Evolutionary conservation across 1,140 invertebrate species (phyloP).

Genomic region (Babylonia areolata): DNA sequence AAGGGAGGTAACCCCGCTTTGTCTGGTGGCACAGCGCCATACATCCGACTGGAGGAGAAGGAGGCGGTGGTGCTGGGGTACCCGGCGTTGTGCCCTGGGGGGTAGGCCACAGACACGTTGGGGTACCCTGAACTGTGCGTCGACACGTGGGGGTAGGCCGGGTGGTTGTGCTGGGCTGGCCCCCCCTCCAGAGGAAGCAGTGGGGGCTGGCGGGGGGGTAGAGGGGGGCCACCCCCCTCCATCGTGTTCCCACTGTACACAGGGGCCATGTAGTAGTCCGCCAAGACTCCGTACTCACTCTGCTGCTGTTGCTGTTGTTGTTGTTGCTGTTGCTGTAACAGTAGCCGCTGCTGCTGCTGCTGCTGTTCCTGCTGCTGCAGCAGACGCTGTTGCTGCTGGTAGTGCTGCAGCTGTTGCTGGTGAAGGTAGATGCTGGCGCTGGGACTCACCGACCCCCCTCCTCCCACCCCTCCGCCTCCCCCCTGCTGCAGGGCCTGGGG

Average conservation of each 20-base stretch:
- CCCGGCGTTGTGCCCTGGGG: no score
- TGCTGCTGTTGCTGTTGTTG: not conserved
- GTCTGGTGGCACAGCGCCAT: not conserved
- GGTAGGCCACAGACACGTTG: not conserved
- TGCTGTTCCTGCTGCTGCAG: not conserved
- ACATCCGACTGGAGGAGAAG: not conserved
- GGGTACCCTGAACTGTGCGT: not conserved
- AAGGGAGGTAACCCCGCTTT: not conserved
- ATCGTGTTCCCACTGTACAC: not conserved
- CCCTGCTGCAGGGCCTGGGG: not conserved
- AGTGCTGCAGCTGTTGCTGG: slow-evolving; percentile 34
- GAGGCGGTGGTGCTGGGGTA: not conserved
- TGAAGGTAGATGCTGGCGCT: slow-evolving; percentile 21
- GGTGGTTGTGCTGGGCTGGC: not conserved
- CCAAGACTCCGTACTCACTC: not conserved
- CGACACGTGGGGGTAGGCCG: not conserved
- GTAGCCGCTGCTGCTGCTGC: not conserved
- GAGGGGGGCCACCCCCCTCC: not conserved
- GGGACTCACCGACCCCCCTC: not conserved
- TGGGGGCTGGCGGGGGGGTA: not conserved
- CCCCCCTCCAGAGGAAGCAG: not conserved
- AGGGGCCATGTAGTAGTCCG: not conserved
- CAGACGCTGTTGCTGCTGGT: slow-evolving; percentile 22
- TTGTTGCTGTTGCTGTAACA: not conserved
- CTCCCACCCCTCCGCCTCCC: not conserved